phyloP scores from a whole-genome alignment of 2,113 vertebrate genomes.

The Pardalotus punctatus region DNA sequence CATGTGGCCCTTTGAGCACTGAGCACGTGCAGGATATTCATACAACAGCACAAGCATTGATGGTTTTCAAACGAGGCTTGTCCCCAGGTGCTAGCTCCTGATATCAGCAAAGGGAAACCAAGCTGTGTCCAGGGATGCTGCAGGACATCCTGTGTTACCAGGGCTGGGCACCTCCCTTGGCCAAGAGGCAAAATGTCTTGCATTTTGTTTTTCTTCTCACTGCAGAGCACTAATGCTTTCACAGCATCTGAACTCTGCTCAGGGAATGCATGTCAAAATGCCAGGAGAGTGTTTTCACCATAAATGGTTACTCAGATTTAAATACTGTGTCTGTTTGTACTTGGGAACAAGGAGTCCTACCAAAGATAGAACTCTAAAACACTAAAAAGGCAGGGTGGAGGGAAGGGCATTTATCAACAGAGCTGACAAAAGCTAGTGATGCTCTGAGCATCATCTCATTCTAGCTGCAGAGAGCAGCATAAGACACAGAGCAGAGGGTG shows the following conservation, averaged over 20 bases:
- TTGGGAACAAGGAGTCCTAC: not conserved
- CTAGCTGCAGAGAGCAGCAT: not conserved
- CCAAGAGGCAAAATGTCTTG: not conserved
- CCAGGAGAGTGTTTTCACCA: not conserved
- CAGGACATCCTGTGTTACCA: not conserved
- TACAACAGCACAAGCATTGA: not conserved
- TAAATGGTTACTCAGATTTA: not conserved
- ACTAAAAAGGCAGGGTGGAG: not conserved
- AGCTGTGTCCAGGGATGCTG: not conserved
- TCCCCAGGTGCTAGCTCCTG: not conserved
- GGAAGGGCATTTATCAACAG: not conserved
- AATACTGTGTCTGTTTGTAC: not conserved
- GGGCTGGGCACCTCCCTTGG: not conserved
- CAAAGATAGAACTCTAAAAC: not conserved
- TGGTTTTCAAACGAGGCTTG: not conserved
- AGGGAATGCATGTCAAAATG: not conserved
- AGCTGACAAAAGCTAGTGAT: not conserved
- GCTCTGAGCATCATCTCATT: not conserved
- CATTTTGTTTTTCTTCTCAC: not conserved
- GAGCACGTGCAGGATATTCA: not conserved
- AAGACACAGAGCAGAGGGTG: not conserved
- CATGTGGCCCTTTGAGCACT: not conserved
- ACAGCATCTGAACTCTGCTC: rapidly evolving
- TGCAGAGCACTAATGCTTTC: not conserved
- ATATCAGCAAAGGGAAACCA: not conserved